Evolutionary conservation across 2,888 invertebrate species (phyloP).

Genomic region (Hipparchia sbordonii): DNA sequence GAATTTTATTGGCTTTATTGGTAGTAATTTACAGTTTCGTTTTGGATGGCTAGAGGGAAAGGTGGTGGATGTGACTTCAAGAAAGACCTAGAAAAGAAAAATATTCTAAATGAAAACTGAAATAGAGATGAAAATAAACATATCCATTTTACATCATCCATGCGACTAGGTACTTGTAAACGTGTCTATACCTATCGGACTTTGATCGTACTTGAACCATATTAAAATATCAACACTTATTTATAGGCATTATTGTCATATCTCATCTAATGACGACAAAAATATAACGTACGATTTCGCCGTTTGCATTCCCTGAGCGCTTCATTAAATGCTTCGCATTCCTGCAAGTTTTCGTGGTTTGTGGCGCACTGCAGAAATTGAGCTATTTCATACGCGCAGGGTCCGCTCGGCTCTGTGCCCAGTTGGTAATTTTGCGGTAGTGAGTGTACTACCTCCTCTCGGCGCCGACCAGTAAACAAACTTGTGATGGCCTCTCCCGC

Average conservation of each 20-base stretch:
- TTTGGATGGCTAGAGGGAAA: background rate
- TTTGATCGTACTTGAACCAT: no score
- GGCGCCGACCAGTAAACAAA: constrained; percentile 59
- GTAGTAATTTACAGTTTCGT: background rate
- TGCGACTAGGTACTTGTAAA: no score
- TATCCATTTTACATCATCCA: no score
- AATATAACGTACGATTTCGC: constrained; percentile 83
- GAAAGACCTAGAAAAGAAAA: no score
- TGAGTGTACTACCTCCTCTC: constrained; percentile 58
- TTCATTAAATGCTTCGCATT: constrained; percentile 97
- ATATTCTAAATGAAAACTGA: no score
- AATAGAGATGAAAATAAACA: no score
- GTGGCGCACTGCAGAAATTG: constrained; percentile 97
- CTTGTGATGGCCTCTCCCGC: constrained; percentile 92
- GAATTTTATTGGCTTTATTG: background rate
- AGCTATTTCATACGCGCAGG: constrained; percentile 96
- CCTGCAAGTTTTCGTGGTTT: constrained; percentile 89
- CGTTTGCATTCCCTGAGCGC: constrained; percentile 96
- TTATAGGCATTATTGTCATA: no score
- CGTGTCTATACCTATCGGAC: no score
- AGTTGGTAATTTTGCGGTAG: constrained; percentile 65
- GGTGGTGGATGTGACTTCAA: no score
- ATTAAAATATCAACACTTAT: no score
- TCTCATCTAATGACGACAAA: background rate
- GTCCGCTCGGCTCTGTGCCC: constrained; percentile 84